phyloP scores from a whole-genome alignment of 2,113 vertebrate genomes.

The Euleptes europaea region DNA sequence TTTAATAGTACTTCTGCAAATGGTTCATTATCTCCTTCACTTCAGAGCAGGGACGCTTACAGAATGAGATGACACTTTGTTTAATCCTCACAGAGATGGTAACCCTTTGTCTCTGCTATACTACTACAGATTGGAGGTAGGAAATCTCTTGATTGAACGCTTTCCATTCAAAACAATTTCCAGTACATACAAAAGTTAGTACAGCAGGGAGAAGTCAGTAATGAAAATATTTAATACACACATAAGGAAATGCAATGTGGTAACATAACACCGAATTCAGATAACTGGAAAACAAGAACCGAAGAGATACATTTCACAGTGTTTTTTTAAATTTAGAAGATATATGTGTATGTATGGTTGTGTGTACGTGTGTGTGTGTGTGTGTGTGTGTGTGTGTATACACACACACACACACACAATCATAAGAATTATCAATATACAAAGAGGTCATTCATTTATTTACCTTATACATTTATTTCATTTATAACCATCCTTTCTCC shows the following conservation, averaged over 20 bases:
- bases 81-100: neutral
- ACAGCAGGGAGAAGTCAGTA: neutral
- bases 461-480: too few relatives aligned
- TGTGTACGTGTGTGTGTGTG: too few relatives aligned
- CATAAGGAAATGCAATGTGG: neutral
- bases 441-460: too few relatives aligned
- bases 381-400: too few relatives aligned
- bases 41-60: neutral
- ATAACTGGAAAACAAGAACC: neutral
- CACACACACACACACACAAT: too few relatives aligned
- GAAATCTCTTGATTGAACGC: neutral
- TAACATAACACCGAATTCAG: neutral
- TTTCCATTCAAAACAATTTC: neutral
- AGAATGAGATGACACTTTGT: neutral
- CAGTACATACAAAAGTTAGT: neutral
- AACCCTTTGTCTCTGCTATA: neutral
- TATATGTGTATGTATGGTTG: too few relatives aligned
- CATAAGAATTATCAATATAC: too few relatives aligned
- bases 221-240: too few relatives aligned
- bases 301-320: neutral
- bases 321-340: neutral
- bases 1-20: slow-evolving; percentile 10
- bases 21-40: neutral
- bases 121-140: neutral
- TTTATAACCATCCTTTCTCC: too few relatives aligned